Evolutionary conservation across 2,797 vertebrate genomes (phyloP), one percentile per base, ranked within the genome.

Genomic region (Parambassis ranga): DNA sequence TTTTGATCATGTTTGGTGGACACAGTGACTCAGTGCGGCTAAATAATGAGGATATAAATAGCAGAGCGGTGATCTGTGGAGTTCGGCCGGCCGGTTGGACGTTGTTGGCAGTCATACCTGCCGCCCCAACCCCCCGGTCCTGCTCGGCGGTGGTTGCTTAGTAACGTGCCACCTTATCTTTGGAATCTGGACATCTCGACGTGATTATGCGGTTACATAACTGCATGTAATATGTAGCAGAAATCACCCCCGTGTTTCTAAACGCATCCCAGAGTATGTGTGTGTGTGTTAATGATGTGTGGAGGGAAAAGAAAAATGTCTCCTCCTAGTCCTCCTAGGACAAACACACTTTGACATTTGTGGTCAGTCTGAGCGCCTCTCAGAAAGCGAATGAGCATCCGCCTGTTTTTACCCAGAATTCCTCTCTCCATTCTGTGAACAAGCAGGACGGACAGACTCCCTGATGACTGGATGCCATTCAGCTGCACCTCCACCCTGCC

Each of bases 141-240:
- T 65, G 70, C 79, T 85, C 68, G 23, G 62, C 6, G 52, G 42
- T 38, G 56, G 89, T 90, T 90, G 89, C 87, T 86, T 68, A 83
- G 89, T 84, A 85, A 90, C 86, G 74, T 85, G 59, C 58, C 51
- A 47, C 81, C 68, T 80, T 84, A 86, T 89, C 86, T 89, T 88
- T 84, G 86, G 84, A 85, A 85, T 82, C 77, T 81, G 83, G 83
- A 85, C 77, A 84, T 86, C 82, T 79, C 81, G 32, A 65, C 50
- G 14, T 47, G 68, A 84, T 78, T 42, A 42, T 28, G 18, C 53
- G 10, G 62, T 90, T 90, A 82, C 65, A 37, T 88, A 89, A 90
- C 70, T 5, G 33, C 51, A 53, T 69, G 60, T 70, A 76, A 79
- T 64, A 65, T 66, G 81, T 74, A 52, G 53, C 48, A 38, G 62